Evolutionary conservation across 2,888 invertebrate species (phyloP).

Genomic region (Lathronympha strigana): DNA sequence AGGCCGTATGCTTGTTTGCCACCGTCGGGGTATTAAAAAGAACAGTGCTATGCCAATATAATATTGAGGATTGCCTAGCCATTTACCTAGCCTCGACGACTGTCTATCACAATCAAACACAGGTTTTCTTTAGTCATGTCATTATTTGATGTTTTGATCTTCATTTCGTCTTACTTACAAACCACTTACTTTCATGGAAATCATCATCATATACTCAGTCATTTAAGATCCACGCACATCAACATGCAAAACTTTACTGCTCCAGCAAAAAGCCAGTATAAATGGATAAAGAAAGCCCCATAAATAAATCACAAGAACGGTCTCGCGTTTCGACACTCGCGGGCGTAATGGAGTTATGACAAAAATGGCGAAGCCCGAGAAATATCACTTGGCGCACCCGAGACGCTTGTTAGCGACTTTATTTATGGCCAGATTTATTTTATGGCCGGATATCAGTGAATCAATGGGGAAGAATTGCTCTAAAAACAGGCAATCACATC

Average conservation of each 20-base stretch:
- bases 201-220: too few relatives aligned
- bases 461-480: conserved; percentile 65
- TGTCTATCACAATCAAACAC: too few relatives aligned
- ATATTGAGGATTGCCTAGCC: too few relatives aligned
- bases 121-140: too few relatives aligned
- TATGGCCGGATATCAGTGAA: conserved; percentile 73
- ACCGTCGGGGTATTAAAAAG: too few relatives aligned
- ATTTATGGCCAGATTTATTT: conserved; percentile 85
- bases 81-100: too few relatives aligned
- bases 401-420: conserved; percentile 84
- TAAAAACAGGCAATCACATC: conserved; percentile 64
- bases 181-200: too few relatives aligned
- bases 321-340: conserved; percentile 79
- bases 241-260: conserved; percentile 21
- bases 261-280: conserved; percentile 37
- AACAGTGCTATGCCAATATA: too few relatives aligned
- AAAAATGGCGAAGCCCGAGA: conserved; percentile 78
- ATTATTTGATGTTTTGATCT: too few relatives aligned
- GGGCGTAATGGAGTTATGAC: conserved; percentile 81
- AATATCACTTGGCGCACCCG: conserved; percentile 82
- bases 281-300: conserved; percentile 42
- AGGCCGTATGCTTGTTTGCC: too few relatives aligned
- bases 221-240: too few relatives aligned
- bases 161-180: too few relatives aligned
- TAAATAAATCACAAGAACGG: conserved; percentile 70